These are phyloP conservation scores for Brachypteracias leptosomus DNA, from an alignment of 2,113 vertebrate species.

Conservation along the genomic window DNA sequence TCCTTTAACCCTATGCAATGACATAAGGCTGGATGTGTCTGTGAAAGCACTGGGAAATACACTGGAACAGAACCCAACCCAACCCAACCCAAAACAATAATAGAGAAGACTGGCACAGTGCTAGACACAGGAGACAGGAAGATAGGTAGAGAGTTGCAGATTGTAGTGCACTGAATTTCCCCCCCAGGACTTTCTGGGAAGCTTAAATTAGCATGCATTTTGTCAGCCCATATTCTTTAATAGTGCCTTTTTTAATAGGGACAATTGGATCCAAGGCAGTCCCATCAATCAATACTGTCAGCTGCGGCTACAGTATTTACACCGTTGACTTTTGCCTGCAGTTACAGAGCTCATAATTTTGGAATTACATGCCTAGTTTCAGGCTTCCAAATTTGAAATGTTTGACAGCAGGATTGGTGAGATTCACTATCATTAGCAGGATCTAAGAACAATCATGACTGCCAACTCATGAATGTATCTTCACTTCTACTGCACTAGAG, in stretches of 20 bases:
- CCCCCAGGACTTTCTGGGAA: neutral
- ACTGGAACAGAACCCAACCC: too few relatives aligned
- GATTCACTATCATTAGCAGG: neutral
- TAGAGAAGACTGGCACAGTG: neutral
- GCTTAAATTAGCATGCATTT: neutral
- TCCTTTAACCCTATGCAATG: neutral
- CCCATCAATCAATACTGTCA: neutral
- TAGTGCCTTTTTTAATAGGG: neutral
- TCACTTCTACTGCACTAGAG: neutral
- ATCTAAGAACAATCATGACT: neutral
- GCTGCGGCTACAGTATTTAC: neutral
- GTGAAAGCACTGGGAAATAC: neutral
- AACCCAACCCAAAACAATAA: neutral
- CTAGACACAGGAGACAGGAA: neutral
- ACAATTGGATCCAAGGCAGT: neutral
- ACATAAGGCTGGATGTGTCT: neutral
- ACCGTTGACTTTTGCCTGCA: neutral
- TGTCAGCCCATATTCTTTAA: neutral
- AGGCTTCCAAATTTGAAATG: neutral
- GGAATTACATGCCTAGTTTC: neutral
- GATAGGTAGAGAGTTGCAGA: neutral
- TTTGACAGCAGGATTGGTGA: neutral
- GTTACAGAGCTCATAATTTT: neutral
- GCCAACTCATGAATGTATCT: neutral
- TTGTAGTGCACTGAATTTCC: neutral